Evolutionary conservation across 2,888 invertebrate genomes (phyloP), one percentile per base, ranked within the genome.

Genomic region (Idaea biselata): DNA sequence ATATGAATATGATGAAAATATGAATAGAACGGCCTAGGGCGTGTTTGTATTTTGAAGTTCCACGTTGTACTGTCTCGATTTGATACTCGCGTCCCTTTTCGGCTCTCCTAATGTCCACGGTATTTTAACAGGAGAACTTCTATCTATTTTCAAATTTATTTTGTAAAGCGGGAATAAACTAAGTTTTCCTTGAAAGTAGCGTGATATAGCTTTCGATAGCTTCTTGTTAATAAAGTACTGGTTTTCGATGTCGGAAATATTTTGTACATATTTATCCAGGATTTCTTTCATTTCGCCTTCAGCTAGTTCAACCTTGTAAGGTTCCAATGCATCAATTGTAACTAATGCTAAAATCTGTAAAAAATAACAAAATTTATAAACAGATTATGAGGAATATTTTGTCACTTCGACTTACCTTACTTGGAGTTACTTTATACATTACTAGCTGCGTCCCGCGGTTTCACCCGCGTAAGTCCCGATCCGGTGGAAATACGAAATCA

Each of bases 71-170:
- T 53, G 58, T 60, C 17, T 74, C 70, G 44, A 68, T 66, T 7
- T 71, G 65, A 66, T 67, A 71, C 1, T 76, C 61, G 55, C 74
- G 78, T 71, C 74, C 58, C 70, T 70, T 7, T 68, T 31, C 2
- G 71, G 68, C 63, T 76, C 71, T 11, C 71, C 75, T 17, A 86
- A 54, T 55, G 79, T 80, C 91, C 91, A 91, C 0, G 91, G 91
- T 66, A 91, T 88, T 75, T 83, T 84, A 1, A 91, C 82, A 0
- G 89, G 88, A n/a, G n/a, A n/a, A 8, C 77, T 84, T 25, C 83
- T 79, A 67, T 90, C 89, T 56, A 91, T 81, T 68, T 83, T 87
- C 32, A 90, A 69, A 63, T 78, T 85, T 60, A 91, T 77, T 72
- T 81, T 86, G 69, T 81, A 90, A n/a, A 91, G 65, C 0, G 90